Percentiles rank a stretch among this genome's conserved stretches.
Evolutionary conservation across 1,140 invertebrate species (phyloP).

Genomic region (Calycopis cecrops): DNA sequence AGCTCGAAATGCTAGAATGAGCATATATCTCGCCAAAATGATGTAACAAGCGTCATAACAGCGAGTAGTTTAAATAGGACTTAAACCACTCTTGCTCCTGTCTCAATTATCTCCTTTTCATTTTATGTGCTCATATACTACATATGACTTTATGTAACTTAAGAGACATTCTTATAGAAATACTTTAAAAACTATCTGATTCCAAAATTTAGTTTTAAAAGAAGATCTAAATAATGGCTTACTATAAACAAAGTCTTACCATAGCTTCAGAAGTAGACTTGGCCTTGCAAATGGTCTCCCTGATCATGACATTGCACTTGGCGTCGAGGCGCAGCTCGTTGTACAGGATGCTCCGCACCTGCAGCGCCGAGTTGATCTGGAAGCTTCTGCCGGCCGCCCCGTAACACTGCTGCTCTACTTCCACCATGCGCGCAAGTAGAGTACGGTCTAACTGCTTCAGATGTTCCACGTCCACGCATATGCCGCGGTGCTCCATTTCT

Average conservation of each 20-base stretch:
- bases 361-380: slow-evolving; percentile 70
- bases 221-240: too few species aligned
- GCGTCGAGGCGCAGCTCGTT: slow-evolving; percentile 75
- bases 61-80: too few species aligned
- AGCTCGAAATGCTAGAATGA: too few species aligned
- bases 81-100: too few species aligned
- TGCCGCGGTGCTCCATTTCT: slow-evolving; percentile 66
- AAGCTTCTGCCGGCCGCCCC: slow-evolving; percentile 67
- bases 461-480: slow-evolving; percentile 61
- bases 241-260: slow-evolving; percentile 31
- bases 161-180: too few species aligned
- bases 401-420: slow-evolving; percentile 66
- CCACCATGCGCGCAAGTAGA: slow-evolving; percentile 51
- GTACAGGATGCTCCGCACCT: slow-evolving; percentile 75
- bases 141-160: too few species aligned
- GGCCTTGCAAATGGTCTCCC: slow-evolving; percentile 61
- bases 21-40: too few species aligned
- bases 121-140: too few species aligned
- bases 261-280: slow-evolving; percentile 77
- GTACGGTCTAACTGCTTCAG: slow-evolving; percentile 61
- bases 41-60: too few species aligned
- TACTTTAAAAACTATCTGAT: too few species aligned
- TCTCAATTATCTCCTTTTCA: too few species aligned
- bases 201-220: too few species aligned
- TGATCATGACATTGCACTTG: slow-evolving; percentile 56